Conservation (phyloP, 2,113 vertebrate species). For the Gobius niger region DNA sequence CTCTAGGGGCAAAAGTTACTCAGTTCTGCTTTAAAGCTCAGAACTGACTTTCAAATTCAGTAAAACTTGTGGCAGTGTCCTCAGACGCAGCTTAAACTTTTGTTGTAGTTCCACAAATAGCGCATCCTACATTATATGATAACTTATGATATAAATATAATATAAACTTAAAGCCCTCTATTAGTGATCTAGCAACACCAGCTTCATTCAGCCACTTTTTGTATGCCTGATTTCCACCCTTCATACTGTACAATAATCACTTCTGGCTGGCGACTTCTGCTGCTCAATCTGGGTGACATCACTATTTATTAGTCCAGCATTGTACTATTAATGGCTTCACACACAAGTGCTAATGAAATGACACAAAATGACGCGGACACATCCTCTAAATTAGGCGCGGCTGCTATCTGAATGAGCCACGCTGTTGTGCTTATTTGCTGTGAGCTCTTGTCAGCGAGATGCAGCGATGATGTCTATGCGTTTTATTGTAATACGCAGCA, state of each 20-base stretch:
- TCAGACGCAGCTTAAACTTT: too few species aligned
- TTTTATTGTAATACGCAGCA: slow-evolving; percentile 73
- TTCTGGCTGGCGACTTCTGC: slow-evolving; percentile 5
- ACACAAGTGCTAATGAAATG: slow-evolving; percentile 39
- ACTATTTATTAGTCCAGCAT: slow-evolving; percentile 13
- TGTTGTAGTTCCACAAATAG: too few species aligned
- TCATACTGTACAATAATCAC: slow-evolving; percentile 20
- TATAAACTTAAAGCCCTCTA: too few species aligned
- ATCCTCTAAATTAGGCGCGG: slow-evolving; percentile 49
- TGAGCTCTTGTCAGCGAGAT: slow-evolving; percentile 11
- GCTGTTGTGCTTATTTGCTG: slow-evolving; percentile 33
- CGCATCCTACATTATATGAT: too few species aligned
- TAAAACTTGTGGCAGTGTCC: too few species aligned
- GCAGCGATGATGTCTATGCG: slow-evolving; percentile 12
- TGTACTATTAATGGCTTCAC: slow-evolving; percentile 1
- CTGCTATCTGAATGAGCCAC: slow-evolving; percentile 32
- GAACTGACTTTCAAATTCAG: too few species aligned
- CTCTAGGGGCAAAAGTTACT: too few species aligned
- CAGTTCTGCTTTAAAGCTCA: too few species aligned
- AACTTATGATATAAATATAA: too few species aligned
- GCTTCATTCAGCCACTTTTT: not conserved
- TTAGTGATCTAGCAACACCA: not conserved
- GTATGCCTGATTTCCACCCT: slow-evolving; percentile 21
- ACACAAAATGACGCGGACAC: slow-evolving; percentile 44
- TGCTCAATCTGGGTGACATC: slow-evolving; percentile 8